These are phyloP conservation scores for Nomada ferruginata DNA, from an alignment of 2,888 invertebrate species.

Conservation along the genomic window DNA sequence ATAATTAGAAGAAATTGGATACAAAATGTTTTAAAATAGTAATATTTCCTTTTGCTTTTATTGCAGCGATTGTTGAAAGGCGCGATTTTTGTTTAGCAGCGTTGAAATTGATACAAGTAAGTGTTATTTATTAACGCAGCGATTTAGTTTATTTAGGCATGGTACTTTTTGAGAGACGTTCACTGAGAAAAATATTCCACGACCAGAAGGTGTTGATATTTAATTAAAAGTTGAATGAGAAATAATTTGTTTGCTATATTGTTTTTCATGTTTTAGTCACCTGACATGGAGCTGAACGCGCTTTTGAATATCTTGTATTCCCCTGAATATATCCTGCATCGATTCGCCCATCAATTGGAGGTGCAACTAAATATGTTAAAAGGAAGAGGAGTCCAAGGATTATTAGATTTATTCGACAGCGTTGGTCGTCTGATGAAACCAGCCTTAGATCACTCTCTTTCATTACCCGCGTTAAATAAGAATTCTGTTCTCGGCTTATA, in stretches of 20 bases:
- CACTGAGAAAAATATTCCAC: not conserved
- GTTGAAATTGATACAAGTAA: constrained; percentile 91
- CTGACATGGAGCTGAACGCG: constrained; percentile 91
- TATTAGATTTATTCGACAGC: constrained; percentile 87
- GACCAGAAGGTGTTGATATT: not conserved
- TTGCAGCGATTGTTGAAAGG: constrained; percentile 86
- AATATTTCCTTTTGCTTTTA: constrained; percentile 13
- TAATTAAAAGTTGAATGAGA: not conserved
- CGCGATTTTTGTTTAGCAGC: constrained; percentile 93
- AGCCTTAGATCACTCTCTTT: constrained; percentile 75
- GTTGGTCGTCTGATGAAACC: constrained; percentile 88
- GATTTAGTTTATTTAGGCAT: not conserved
- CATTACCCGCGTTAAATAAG: constrained; percentile 75
- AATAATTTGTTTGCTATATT: not conserved
- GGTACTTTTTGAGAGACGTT: not conserved
- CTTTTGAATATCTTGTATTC: constrained; percentile 88
- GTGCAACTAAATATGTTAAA: constrained; percentile 86
- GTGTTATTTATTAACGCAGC: constrained; percentile 2
- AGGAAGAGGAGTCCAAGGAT: constrained; percentile 86
- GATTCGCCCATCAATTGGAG: constrained; percentile 87
- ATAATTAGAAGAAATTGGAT: not conserved
- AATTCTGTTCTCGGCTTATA: constrained; percentile 89
- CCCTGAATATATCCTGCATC: constrained; percentile 86
- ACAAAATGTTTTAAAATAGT: not conserved
- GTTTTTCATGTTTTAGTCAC: constrained; percentile 86